Evolutionary conservation across 2,113 vertebrate genomes (phyloP).

Genomic region (Argyrosomus japonicus): DNA sequence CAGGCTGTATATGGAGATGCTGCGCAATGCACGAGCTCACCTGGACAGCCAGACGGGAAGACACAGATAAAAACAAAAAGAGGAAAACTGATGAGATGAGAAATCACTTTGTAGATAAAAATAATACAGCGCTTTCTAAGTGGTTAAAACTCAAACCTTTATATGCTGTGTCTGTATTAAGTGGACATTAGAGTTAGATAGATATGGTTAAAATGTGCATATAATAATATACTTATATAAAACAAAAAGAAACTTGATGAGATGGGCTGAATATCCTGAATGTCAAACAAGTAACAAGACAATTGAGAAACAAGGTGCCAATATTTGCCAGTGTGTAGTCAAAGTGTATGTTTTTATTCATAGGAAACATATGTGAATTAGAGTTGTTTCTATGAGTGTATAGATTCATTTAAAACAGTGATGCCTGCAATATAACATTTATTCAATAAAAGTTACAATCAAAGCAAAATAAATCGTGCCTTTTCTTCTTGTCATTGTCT

Average conservation of each 20-base stretch:
- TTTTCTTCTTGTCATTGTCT: background rate
- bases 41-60: slow-evolving; percentile 67
- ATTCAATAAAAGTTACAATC: background rate
- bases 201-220: background rate
- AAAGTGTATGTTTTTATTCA: background rate
- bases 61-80: slow-evolving; percentile 41
- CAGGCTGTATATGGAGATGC: slow-evolving; percentile 78
- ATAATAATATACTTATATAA: background rate
- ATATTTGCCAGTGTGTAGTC: background rate
- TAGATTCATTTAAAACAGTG: background rate
- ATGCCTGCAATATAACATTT: background rate
- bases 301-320: background rate
- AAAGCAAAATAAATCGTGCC: background rate
- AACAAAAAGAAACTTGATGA: background rate
- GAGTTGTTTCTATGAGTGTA: background rate
- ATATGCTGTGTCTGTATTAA: background rate
- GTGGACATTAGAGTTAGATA: background rate
- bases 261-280: background rate
- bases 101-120: no score
- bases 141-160: no score
- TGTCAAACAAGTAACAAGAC: background rate
- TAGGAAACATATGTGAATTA: background rate
- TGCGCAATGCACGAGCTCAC: slow-evolving; percentile 72
- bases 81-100: no score
- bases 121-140: background rate